phyloP scores from a whole-genome alignment of 2,888 invertebrate species.

The Scaptomyza reducta region DNA sequence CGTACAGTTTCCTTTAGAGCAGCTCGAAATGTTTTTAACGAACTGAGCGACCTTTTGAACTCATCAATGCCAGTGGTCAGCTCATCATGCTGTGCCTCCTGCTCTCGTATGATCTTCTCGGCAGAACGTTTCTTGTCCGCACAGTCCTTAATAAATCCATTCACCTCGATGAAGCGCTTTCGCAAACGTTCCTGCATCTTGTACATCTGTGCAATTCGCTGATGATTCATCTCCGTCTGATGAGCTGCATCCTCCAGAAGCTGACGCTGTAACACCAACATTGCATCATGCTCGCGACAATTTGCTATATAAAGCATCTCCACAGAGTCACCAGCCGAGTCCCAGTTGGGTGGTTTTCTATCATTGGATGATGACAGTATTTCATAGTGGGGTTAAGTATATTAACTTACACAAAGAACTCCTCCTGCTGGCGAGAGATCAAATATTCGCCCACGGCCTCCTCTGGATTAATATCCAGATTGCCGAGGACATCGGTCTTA shows the following conservation, averaged over 20 bases:
- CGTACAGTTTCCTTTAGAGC: conserved; percentile 74
- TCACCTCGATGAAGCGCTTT: conserved; percentile 82
- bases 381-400: neutral
- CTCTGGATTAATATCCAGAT: conserved; percentile 82
- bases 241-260: conserved; percentile 77
- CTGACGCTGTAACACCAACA: conserved; percentile 77
- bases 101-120: conserved; percentile 75
- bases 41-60: conserved; percentile 59
- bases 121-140: conserved; percentile 79
- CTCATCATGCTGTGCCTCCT: conserved; percentile 72
- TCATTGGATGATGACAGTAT: neutral
- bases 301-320: conserved; percentile 81
- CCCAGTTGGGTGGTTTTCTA: conserved; percentile 84
- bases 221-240: conserved; percentile 72
- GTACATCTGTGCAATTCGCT: conserved; percentile 78
- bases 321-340: conserved; percentile 81
- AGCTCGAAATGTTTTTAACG: conserved; percentile 72
- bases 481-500: conserved; percentile 82
- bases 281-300: conserved; percentile 80
- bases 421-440: conserved; percentile 81
- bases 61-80: conserved; percentile 69
- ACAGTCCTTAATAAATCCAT: conserved; percentile 83
- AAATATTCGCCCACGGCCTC: conserved; percentile 79
- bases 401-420: conserved; percentile 78
- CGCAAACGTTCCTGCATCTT: conserved; percentile 76